Percentiles rank a stretch among this genome's conserved stretches.
phyloP scores from a whole-genome alignment of 2,888 invertebrate species.

The Anodontia alba region DNA sequence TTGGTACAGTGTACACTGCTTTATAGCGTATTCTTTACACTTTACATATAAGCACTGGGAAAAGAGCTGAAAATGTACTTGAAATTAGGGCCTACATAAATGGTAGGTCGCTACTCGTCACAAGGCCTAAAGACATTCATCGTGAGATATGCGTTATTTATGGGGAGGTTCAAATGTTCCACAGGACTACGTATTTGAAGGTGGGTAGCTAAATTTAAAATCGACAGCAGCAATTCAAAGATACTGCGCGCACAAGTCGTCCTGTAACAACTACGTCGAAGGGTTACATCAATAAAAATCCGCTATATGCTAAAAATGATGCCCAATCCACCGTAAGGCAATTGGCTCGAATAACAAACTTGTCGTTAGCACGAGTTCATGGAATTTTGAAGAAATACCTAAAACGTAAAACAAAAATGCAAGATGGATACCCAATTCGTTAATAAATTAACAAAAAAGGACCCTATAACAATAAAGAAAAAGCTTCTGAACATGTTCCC shows the following conservation, averaged over 20 bases:
- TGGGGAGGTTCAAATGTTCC: constrained; percentile 1
- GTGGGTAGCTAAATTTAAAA: constrained; percentile 30
- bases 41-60: constrained; percentile 13
- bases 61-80: constrained; percentile 10
- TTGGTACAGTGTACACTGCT: constrained; percentile 13
- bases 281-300: constrained; percentile 3
- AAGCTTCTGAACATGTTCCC: neutral
- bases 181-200: constrained; percentile 29
- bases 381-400: constrained; percentile 24
- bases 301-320: neutral
- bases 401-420: neutral
- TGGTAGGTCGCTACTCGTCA: constrained; percentile 13
- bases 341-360: constrained; percentile 27
- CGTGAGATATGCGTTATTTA: neutral
- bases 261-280: constrained; percentile 24
- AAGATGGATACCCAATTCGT: neutral
- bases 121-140: constrained; percentile 4
- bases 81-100: constrained; percentile 20
- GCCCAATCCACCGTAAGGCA: constrained; percentile 26
- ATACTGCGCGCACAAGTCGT: constrained; percentile 29
- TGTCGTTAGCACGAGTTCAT: constrained; percentile 22
- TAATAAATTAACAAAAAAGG: neutral
- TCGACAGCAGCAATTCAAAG: constrained; percentile 29
- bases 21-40: constrained; percentile 19
- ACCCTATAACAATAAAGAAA: neutral